Evolutionary conservation across 1,140 invertebrate species (phyloP), one percentile per base, ranked within the genome.

Genomic region (Zelostemma sp.): DNA sequence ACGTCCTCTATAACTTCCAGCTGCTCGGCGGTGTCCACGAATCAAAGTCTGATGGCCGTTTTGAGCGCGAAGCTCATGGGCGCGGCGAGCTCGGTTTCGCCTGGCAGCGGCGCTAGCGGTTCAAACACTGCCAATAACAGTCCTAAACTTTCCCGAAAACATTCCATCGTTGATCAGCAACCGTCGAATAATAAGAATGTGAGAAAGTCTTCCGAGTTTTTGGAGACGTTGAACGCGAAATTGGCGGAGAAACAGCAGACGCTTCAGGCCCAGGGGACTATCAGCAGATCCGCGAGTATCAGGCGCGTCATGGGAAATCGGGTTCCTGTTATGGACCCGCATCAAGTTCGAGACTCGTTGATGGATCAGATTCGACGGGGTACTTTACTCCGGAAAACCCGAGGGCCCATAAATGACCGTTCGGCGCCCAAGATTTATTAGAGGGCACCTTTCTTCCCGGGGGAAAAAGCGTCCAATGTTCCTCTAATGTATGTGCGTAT

Each of bases 361-460:
- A 95, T 96, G 93, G 94, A 96, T 87, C 95, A 97, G 76, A 96
- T 97, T 41, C 92, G 94, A 76, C 88, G 91, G 38, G 94, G 94
- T 18, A 94, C 93, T 1, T 90, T 91, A 2, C 81, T 96, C 47
- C 90, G 88, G 40, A 88, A 91, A 68, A 93, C 90, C 65, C 89
- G 84, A 40, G 87, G 87, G 33, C 86, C 87, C 18, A 88, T 88
- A 18, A 88, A 88, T 54, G 87, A 88, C 77, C 85, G 91, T 43
- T 91, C 90, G 43, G 90, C 90, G 12, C 91, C 91, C n/a, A 88
- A 89, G 79, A 91, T 91, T 74, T 89, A 89, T 78, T 91, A 85
- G 43, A 88, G 12, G 35, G 56, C 15, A 8, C 6, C 12, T 9
- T 46, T 14, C 17, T 14, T 16, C 15, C 6, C 21, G 11, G 12